These are phyloP conservation scores for Chrosomus eos DNA, from an alignment of 2,797 vertebrate species.

Conservation along the genomic window DNA sequence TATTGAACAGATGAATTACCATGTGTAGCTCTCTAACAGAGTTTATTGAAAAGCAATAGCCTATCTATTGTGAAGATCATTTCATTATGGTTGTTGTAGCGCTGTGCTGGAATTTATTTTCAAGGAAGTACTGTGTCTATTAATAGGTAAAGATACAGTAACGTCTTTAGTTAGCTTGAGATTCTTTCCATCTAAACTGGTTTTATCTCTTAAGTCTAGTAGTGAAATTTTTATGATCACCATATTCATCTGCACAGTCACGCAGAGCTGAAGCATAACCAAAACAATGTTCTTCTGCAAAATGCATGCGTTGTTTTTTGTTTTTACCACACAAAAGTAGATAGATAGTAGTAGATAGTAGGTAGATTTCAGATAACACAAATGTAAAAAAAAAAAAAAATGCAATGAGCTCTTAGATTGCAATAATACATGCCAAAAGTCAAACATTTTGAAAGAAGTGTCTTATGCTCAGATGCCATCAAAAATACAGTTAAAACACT, in stretches of 20 bases:
- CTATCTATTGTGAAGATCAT: not conserved
- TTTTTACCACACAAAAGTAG: too few relatives aligned
- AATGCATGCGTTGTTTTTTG: too few relatives aligned
- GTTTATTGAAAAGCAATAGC: not conserved
- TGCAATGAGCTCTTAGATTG: not conserved
- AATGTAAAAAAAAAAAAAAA: not conserved
- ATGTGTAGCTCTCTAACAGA: not conserved
- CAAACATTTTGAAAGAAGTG: not conserved
- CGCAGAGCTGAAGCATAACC: too few relatives aligned
- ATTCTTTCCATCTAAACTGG: too few relatives aligned
- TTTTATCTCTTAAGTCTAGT: too few relatives aligned
- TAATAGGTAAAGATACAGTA: too few relatives aligned
- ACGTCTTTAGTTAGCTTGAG: too few relatives aligned
- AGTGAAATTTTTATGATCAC: not conserved
- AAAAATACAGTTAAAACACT: not conserved
- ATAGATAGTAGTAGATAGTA: too few relatives aligned
- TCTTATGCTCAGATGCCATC: not conserved
- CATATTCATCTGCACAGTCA: too few relatives aligned
- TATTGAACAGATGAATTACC: not conserved
- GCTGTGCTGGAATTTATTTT: not conserved
- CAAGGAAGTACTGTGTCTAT: not conserved
- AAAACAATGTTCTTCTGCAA: not conserved
- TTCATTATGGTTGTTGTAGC: not conserved
- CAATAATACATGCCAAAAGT: not conserved
- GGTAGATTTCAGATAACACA: not conserved